Base-by-base conservation (phyloP, 2,113 vertebrate species). In the Chaetodon auriga region DNA sequence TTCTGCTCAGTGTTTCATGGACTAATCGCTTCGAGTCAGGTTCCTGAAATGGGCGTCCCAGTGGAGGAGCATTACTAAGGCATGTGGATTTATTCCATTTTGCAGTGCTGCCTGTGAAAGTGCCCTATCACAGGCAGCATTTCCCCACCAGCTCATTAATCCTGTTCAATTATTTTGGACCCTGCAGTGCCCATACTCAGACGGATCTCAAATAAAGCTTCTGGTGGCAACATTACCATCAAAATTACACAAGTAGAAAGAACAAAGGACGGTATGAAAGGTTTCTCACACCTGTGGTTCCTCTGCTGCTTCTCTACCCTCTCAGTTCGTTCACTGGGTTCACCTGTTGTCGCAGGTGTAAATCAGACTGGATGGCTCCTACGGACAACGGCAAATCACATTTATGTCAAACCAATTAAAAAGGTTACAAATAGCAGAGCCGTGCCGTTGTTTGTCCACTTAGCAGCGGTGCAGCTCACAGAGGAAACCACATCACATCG, bases 141-240 rank as follows among this genome's bases (percentile, higher is more conserved):
- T 72, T 7, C 48, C 30, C 45, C 13, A 57, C n/a, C 9, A 9
- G 46, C 55, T 76, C 57, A 76, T 85, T 68, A 82, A 87, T 86
- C 35, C 36, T 38, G 45, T 2, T 74, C 55, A 84, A 72, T 79
- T 80, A 87, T 36, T 58, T 66, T 25, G 62, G 68, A 82, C 35
- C 46, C 14, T 23, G 66, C 38, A 15, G 69, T 10, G 45, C n/a
- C 55, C 53, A 30, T 4, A 38, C 23, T 48, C 9, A 51, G 2
- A 75, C 53, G 21, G 54, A 58, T 53, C 49, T 74, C 1, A 60
- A 53, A 69, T 18, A 43, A 65, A n/a, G 0, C 58, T 55, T 45
- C 36, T 65, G 35, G 23, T 64, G 51, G 0, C n/a, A 23, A 19
- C 9, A 7, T 81, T 60, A 51, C 49, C 61, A 53, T 48, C 0